A percentile compares a stretch with the other conserved stretches of the same genome.
Evolutionary conservation across 2,797 vertebrate genomes (phyloP).

Genomic region (Hydrophis major): DNA sequence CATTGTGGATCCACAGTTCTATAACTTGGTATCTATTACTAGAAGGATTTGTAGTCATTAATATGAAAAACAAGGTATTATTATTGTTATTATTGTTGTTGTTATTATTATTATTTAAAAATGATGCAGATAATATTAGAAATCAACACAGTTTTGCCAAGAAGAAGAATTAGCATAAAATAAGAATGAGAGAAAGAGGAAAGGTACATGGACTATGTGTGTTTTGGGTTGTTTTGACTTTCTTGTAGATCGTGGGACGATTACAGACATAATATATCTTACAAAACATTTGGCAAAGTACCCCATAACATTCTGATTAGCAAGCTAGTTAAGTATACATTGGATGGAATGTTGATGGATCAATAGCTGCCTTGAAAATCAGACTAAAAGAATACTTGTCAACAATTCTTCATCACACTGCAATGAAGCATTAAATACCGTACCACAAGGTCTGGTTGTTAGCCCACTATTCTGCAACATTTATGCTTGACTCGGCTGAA

Average conservation of each 20-base stretch:
- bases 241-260: background rate
- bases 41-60: background rate
- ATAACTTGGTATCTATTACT: background rate
- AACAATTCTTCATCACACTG: background rate
- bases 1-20: background rate
- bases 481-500: background rate
- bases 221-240: background rate
- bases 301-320: background rate
- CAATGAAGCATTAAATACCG: background rate
- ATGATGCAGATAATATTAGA: background rate
- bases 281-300: background rate
- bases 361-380: background rate
- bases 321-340: background rate
- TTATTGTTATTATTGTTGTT: background rate
- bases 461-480: background rate
- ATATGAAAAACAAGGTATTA: background rate
- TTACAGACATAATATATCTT: background rate
- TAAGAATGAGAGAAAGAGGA: background rate
- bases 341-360: background rate
- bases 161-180: background rate
- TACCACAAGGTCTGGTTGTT: background rate
- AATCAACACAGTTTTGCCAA: background rate
- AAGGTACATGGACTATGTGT: background rate
- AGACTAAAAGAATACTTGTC: background rate
- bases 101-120: background rate